Evolutionary conservation across 2,888 invertebrate species (phyloP), one percentile per base, ranked within the genome.

Genomic region (Lysandra bellargus): DNA sequence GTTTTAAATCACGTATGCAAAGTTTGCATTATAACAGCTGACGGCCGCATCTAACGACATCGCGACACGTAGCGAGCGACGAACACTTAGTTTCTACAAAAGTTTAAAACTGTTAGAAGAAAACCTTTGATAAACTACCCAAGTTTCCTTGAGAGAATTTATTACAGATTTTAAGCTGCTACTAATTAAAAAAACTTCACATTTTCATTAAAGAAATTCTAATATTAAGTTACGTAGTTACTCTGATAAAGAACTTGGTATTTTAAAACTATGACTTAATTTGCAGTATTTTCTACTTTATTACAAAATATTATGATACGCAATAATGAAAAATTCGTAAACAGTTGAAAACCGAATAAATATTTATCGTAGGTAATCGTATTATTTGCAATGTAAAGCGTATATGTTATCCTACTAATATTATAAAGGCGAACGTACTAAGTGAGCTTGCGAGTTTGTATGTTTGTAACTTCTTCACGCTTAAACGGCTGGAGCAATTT

Each of bases 51-150:
- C 53, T 74, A 49, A 74, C 53, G 75, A 75, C 49, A 14, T 30
- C n/a, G 17, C 33, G 76, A 76, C 76, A 53, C 75, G 49, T 75
- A 57, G 17, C 69, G 5, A 57, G 57, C 57, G 57, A 57, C 17
- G 49, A 57, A 57, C 57, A 69, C 69, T 69, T 69, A 69, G 53
- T 53, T 53, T 17, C 17, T 57, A 49, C 57, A 33, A 75, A 33
- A 53, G 2, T 69, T 69, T 30, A 4, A 33, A 33, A 33, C 33
- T 12, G 23, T 44, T 44, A n/a, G 74, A 30, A 49, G 44, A 44
- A 4, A 76, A 57, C 33, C 76, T 76, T 75, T 81, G 80, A 81
- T 79, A 80, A 81, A 81, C 81, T 81, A 81, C 75, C 78, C 49
- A 79, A 81, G 80, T 81, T 81, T 72, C 75, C 78, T 75, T 6